phyloP scores from a whole-genome alignment of 2,797 vertebrate genomes.

The Acipenser transmontanus region DNA sequence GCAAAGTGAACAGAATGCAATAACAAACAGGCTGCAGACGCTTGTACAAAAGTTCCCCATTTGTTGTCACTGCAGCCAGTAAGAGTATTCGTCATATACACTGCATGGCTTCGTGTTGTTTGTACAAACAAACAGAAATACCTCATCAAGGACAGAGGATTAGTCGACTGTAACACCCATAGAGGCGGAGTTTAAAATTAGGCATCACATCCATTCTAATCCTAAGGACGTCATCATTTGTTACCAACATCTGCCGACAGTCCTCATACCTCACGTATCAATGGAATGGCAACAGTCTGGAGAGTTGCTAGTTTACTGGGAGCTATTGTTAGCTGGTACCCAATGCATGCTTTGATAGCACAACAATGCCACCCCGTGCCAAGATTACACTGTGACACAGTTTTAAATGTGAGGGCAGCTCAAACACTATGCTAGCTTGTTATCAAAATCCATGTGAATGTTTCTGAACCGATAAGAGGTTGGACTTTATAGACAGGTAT shows the following conservation, averaged over 20 bases:
- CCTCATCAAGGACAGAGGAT: slow-evolving; percentile 68
- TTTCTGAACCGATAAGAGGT: too few relatives aligned
- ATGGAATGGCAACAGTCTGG: slow-evolving; percentile 69
- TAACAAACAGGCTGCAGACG: too few relatives aligned
- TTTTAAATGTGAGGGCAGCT: neutral
- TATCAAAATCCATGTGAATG: too few relatives aligned
- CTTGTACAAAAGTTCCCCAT: too few relatives aligned
- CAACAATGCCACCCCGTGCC: slow-evolving; percentile 51
- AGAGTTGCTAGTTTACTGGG: slow-evolving; percentile 43
- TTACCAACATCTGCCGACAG: slow-evolving; percentile 95
- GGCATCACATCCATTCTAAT: slow-evolving; percentile 76
- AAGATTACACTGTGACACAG: slow-evolving; percentile 27
- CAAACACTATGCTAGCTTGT: too few relatives aligned
- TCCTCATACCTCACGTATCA: slow-evolving; percentile 85
- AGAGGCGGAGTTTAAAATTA: slow-evolving; percentile 83
- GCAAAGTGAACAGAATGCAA: too few relatives aligned
- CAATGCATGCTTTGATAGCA: slow-evolving; percentile 63
- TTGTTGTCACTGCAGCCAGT: too few relatives aligned
- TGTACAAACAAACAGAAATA: slow-evolving; percentile 65
- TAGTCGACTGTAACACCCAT: slow-evolving; percentile 68
- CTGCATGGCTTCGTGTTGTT: slow-evolving; percentile 36
- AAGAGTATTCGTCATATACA: too few relatives aligned
- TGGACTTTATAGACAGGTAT: too few relatives aligned
- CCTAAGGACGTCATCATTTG: slow-evolving; percentile 81
- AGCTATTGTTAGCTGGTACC: slow-evolving; percentile 68